Conservation (phyloP, 2,113 vertebrate genomes). For the Motacilla alba region DNA sequence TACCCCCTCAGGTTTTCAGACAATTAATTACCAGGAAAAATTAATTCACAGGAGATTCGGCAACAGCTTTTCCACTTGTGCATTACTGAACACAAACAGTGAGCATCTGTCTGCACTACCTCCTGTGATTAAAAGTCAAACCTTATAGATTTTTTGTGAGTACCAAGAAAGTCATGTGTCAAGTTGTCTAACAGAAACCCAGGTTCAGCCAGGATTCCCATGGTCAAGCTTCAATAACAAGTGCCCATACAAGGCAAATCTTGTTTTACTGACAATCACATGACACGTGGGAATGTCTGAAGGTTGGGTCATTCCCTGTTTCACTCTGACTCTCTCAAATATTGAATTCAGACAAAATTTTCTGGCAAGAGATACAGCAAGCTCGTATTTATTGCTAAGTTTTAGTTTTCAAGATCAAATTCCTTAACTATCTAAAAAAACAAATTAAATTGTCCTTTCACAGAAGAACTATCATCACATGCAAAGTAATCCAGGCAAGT, state of each 20-base stretch:
- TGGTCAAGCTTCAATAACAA: neutral
- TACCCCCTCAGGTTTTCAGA: neutral
- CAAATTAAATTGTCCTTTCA: neutral
- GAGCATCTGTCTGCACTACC: neutral
- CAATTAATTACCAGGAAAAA: neutral
- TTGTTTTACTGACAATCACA: neutral
- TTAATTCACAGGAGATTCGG: neutral
- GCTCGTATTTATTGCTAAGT: neutral
- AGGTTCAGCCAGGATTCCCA: neutral
- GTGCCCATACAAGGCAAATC: neutral
- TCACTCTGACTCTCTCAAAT: neutral
- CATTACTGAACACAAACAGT: neutral
- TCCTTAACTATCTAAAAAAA: neutral
- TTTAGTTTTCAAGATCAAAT: neutral
- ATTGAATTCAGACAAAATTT: neutral
- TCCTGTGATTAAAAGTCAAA: slow-evolving; percentile 50
- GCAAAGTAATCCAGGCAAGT: neutral
- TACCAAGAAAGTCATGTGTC: neutral
- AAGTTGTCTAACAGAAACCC: neutral
- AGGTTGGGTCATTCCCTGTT: neutral
- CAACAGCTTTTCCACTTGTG: neutral
- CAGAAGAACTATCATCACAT: accelerated
- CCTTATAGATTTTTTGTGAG: neutral
- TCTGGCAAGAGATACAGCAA: neutral
- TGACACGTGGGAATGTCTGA: neutral